Evolutionary conservation across 37 sponge, comb jelly and placozoan genomes (phyloP).

Genomic region (Tethya wilhelma): DNA sequence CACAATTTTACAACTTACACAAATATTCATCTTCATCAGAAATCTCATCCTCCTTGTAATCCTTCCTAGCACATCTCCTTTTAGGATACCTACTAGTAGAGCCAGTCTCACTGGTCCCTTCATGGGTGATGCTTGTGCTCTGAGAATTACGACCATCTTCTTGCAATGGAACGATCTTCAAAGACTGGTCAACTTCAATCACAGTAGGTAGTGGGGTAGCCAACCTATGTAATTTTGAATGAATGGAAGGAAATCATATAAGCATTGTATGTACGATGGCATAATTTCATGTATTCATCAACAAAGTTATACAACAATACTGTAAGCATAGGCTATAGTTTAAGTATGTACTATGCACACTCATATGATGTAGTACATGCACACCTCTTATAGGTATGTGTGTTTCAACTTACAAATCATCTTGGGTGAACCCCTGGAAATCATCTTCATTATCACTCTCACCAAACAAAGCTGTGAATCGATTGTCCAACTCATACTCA

Average conservation of each 20-base stretch:
- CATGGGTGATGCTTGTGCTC: background rate
- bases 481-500: background rate
- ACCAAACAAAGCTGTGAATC: background rate
- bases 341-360: too few relatives aligned
- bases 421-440: slow-evolving; percentile 7
- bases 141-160: background rate
- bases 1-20: slow-evolving; percentile 38
- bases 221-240: too few relatives aligned
- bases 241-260: too few relatives aligned
- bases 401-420: slow-evolving; percentile 10
- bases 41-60: slow-evolving; percentile 56
- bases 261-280: too few relatives aligned
- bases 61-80: background rate
- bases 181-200: too few relatives aligned
- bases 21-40: slow-evolving; percentile 79
- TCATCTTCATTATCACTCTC: background rate
- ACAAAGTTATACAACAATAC: too few relatives aligned
- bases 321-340: too few relatives aligned
- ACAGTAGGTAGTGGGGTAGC: too few relatives aligned
- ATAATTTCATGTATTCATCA: too few relatives aligned
- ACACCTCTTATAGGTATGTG: background rate
- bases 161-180: too few relatives aligned
- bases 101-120: background rate
- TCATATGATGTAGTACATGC: background rate
- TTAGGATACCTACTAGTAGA: background rate